phyloP scores from a whole-genome alignment of 2,113 vertebrate genomes.

The Sebastes schlegelii region DNA sequence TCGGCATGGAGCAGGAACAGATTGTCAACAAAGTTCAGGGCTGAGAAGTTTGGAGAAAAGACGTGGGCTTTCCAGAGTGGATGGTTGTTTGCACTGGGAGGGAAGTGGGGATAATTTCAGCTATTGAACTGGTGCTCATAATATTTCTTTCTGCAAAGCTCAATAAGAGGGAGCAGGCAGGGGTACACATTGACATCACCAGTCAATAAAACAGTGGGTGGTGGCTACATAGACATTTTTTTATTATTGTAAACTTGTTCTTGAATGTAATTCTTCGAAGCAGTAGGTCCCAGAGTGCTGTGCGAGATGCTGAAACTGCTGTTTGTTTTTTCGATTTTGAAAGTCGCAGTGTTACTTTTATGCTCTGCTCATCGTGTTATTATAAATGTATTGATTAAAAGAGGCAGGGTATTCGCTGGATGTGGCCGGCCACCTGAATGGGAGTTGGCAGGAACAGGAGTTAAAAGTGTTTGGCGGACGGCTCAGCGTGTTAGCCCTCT shows the following conservation, averaged over 20 bases:
- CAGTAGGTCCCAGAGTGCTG: constrained; percentile 48
- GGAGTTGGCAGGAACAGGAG: constrained; percentile 54
- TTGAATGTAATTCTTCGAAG: constrained; percentile 62
- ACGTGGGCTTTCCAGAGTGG: not conserved
- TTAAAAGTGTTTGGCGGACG: constrained; percentile 56
- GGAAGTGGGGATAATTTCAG: constrained; percentile 46
- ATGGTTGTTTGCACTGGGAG: constrained; percentile 48
- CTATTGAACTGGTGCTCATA: constrained; percentile 57
- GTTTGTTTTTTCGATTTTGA: constrained; percentile 63
- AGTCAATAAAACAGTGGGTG: constrained; percentile 70
- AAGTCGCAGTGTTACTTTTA: constrained; percentile 61
- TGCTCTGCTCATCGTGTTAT: constrained; percentile 55
- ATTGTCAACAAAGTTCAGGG: constrained; percentile 28
- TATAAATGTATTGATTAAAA: constrained; percentile 72
- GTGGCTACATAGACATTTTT: constrained; percentile 53
- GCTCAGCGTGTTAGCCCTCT: constrained; percentile 69
- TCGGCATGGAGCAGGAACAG: constrained; percentile 2
- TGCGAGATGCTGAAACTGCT: constrained; percentile 49
- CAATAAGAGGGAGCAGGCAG: constrained; percentile 63
- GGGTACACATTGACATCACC: constrained; percentile 62
- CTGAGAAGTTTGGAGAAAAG: constrained; percentile 38
- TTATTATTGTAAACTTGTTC: constrained; percentile 60
- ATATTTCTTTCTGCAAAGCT: constrained; percentile 62
- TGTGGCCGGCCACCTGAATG: constrained; percentile 62
- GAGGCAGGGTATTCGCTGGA: constrained; percentile 63